These are phyloP conservation scores for Sebastes baramenuke DNA, from an alignment of 2,797 vertebrate species.

Conservation along the genomic window DNA sequence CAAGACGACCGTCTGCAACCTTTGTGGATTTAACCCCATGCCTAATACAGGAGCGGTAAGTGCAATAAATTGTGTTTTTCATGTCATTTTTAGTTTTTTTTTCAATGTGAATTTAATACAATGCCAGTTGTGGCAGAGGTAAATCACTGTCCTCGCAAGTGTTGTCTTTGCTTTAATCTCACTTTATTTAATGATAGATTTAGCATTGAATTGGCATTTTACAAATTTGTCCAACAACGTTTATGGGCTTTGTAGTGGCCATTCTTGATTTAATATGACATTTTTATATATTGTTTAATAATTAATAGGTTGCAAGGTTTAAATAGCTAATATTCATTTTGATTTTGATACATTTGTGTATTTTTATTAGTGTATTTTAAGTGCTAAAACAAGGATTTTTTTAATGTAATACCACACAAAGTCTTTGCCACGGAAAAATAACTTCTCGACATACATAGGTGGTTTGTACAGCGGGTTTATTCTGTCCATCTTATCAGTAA, in stretches of 20 bases:
- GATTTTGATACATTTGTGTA: background rate
- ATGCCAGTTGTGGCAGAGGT: slow-evolving; percentile 83
- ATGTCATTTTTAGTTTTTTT: background rate
- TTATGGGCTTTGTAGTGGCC: background rate
- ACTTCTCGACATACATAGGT: background rate
- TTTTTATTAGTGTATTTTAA: background rate
- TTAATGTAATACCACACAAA: background rate
- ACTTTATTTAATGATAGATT: background rate
- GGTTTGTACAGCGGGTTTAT: background rate
- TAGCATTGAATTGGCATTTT: background rate
- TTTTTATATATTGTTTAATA: too few relatives aligned
- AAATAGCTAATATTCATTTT: background rate
- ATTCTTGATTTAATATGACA: too few relatives aligned
- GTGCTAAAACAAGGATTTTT: background rate
- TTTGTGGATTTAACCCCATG: slow-evolving; percentile 97
- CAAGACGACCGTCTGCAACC: slow-evolving; percentile 89
- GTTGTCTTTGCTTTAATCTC: background rate
- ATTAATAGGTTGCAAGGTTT: background rate
- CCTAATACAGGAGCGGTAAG: slow-evolving; percentile 89
- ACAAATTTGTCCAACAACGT: background rate
- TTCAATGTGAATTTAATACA: slow-evolving; percentile 95
- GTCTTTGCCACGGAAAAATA: background rate
- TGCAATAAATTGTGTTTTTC: background rate
- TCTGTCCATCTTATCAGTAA: background rate
- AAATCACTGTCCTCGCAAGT: background rate